A percentile compares a stretch with the other conserved stretches of the same genome.
Conservation (phyloP, 2,888 invertebrate genomes). For the Microplitis deprimator region DNA sequence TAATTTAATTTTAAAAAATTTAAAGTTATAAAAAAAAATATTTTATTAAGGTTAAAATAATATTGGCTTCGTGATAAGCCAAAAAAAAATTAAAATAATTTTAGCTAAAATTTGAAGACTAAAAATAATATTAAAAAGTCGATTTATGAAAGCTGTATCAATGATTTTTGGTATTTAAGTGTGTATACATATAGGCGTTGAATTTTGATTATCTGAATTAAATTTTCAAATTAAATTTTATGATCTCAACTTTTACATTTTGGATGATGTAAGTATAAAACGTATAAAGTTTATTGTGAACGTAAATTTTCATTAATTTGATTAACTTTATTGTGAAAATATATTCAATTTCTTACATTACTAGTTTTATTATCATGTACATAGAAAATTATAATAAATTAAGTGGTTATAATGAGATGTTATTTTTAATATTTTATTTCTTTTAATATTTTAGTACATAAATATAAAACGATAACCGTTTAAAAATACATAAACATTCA, state of each 20-base stretch:
- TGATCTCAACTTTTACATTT: not conserved
- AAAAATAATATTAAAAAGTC: not conserved
- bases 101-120: not conserved
- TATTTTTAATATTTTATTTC: not conserved
- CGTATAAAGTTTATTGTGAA: not conserved
- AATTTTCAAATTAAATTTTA: not conserved
- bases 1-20: not conserved
- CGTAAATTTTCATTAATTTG: not conserved
- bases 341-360: not conserved
- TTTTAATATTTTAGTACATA: too few relatives aligned
- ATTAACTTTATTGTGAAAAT: not conserved
- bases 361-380: not conserved
- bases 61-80: not conserved
- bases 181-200: not conserved
- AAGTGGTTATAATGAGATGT: not conserved
- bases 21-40: not conserved
- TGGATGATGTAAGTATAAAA: not conserved
- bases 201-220: not conserved
- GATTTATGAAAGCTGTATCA: not conserved
- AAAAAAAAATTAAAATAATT: not conserved
- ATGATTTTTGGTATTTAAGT: not conserved
- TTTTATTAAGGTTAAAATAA: not conserved
- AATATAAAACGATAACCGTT: too few relatives aligned
- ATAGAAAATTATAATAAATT: not conserved
- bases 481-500: too few relatives aligned